phyloP scores from a whole-genome alignment of 1,140 invertebrate species.

The Patella vulgata region DNA sequence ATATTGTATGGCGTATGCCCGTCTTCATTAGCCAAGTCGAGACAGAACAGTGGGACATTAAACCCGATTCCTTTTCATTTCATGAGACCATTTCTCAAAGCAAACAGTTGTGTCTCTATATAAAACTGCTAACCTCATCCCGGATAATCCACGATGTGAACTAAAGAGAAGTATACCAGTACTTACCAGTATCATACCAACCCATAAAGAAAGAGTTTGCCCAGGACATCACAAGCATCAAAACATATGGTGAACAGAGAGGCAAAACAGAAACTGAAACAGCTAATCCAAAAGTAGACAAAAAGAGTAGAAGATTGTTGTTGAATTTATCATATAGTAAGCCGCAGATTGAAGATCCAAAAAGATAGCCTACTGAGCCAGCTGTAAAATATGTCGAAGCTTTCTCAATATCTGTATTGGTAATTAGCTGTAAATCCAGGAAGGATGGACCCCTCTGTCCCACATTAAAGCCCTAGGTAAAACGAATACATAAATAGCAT shows the following conservation, averaged over 20 bases:
- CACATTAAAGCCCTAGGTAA: slow-evolving; percentile 32
- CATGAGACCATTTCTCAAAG: slow-evolving; percentile 1
- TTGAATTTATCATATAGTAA: slow-evolving; percentile 34
- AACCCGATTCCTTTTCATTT: too few relatives aligned
- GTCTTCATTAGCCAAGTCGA: too few relatives aligned
- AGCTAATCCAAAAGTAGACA: slow-evolving; percentile 14
- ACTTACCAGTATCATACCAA: slow-evolving; percentile 35
- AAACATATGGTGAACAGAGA: slow-evolving; percentile 33
- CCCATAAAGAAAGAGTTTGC: slow-evolving; percentile 26
- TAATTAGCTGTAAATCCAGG: slow-evolving; percentile 46
- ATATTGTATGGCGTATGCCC: too few relatives aligned
- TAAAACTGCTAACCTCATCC: neutral
- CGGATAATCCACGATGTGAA: neutral
- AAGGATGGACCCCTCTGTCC: slow-evolving; percentile 42
- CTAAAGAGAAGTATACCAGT: neutral
- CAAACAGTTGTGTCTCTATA: neutral
- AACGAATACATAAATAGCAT: slow-evolving; percentile 2
- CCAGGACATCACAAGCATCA: slow-evolving; percentile 34
- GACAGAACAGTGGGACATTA: too few relatives aligned
- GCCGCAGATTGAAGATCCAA: slow-evolving; percentile 34
- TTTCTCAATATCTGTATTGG: slow-evolving; percentile 26
- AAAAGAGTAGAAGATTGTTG: slow-evolving; percentile 23
- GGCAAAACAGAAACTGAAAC: slow-evolving; percentile 21
- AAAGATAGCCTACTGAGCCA: slow-evolving; percentile 36
- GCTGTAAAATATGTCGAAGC: slow-evolving; percentile 39